Evolutionary conservation across 1,140 invertebrate genomes (phyloP).

Genomic region (Lordiphosa stackelbergi): DNA sequence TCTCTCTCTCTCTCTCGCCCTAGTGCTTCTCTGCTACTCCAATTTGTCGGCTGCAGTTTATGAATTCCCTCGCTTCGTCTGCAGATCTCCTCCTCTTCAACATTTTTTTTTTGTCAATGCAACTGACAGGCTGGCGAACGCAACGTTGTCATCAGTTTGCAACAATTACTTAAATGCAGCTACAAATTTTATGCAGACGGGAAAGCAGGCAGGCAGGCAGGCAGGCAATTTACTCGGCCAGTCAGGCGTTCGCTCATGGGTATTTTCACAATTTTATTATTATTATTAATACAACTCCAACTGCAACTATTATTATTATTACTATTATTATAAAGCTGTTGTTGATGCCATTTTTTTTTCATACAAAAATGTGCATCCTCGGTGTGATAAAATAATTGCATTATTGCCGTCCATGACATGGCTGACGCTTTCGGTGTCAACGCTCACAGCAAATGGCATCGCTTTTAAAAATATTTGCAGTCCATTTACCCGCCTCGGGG

Average conservation of each 20-base stretch:
- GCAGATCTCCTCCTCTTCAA: conserved; percentile 6
- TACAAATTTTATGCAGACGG: conserved; percentile 40
- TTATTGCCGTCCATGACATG: conserved; percentile 45
- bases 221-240: conserved; percentile 58
- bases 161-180: conserved; percentile 74
- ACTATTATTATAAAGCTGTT: conserved; percentile 12
- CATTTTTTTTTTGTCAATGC: conserved; percentile 50
- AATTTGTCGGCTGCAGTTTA: conserved; percentile 65
- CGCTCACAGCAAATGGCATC: conserved; percentile 17
- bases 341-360: no score
- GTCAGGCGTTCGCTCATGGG: conserved; percentile 30
- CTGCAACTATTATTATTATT: conserved; percentile 66
- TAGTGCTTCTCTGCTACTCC: conserved; percentile 26
- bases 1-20: background rate
- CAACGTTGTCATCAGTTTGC: conserved; percentile 62
- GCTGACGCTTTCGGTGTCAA: conserved; percentile 11
- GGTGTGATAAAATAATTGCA: conserved; percentile 57
- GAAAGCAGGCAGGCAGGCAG: conserved; percentile 8
- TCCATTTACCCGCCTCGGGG: conserved; percentile 38
- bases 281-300: conserved; percentile 59
- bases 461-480: conserved; percentile 42
- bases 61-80: conserved; percentile 44
- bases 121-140: conserved; percentile 49
- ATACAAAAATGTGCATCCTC: conserved; percentile 7
- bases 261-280: conserved; percentile 70